Evolutionary conservation across 2,888 invertebrate genomes (phyloP).

Genomic region (Mystacides longicornis): DNA sequence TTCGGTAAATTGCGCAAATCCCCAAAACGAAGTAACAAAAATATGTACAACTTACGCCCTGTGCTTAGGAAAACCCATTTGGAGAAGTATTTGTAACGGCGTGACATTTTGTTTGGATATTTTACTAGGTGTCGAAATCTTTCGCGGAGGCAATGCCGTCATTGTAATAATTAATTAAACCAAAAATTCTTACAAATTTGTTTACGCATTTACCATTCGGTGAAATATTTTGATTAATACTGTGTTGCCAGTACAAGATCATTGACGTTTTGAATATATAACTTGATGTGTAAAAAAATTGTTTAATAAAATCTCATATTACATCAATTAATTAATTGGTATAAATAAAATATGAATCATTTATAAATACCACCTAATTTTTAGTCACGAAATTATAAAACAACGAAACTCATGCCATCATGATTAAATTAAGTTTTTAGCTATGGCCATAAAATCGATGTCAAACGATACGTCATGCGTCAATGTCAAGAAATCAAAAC

Average conservation of each 20-base stretch:
- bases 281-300: too few relatives aligned
- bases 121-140: slow-evolving; percentile 65
- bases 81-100: slow-evolving; percentile 73
- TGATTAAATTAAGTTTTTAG: neutral
- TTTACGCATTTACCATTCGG: slow-evolving; percentile 18
- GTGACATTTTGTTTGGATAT: slow-evolving; percentile 63
- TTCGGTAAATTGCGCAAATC: neutral
- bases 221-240: slow-evolving; percentile 20
- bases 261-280: neutral
- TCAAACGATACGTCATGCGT: neutral
- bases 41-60: slow-evolving; percentile 65
- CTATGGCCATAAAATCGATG: neutral
- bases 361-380: too few relatives aligned
- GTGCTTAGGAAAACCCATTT: slow-evolving; percentile 84
- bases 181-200: slow-evolving; percentile 13
- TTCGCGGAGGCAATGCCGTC: slow-evolving; percentile 71
- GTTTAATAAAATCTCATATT: too few relatives aligned
- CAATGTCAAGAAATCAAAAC: too few relatives aligned
- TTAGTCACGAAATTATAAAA: neutral
- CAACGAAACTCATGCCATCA: neutral
- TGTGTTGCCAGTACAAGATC: slow-evolving; percentile 10
- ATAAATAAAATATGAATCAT: too few relatives aligned
- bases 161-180: slow-evolving; percentile 39
- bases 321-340: too few relatives aligned
- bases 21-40: neutral